Percentiles rank a stretch among this genome's conserved stretches.
These are phyloP conservation scores for Leptura quadrifasciata DNA, from an alignment of 2,888 invertebrate species.

Conservation along the genomic window DNA sequence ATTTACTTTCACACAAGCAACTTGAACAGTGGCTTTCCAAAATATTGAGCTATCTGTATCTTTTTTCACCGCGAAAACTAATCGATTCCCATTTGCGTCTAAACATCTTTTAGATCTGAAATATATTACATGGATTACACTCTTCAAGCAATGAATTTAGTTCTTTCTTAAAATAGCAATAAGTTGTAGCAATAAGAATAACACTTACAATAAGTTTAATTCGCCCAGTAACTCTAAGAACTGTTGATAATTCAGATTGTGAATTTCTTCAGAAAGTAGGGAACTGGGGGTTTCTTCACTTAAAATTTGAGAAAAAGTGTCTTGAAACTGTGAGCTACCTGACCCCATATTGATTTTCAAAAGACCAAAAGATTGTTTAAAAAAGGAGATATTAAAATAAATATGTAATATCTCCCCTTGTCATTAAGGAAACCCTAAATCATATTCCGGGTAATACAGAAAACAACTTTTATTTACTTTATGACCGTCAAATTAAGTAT, in stretches of 20 bases:
- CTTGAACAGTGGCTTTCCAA: conserved; percentile 83
- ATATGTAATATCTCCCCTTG: not conserved
- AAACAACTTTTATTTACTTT: not conserved
- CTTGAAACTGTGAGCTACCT: conserved; percentile 62
- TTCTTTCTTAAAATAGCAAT: not conserved
- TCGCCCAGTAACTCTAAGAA: conserved; percentile 77
- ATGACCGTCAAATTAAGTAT: not conserved
- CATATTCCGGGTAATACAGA: not conserved
- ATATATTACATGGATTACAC: too few species aligned
- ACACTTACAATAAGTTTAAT: conserved; percentile 79
- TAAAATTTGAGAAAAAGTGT: conserved; percentile 62
- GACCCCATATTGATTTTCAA: conserved; percentile 59
- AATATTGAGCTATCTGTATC: conserved; percentile 80
- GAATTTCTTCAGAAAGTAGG: conserved; percentile 67
- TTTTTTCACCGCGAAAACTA: conserved; percentile 80
- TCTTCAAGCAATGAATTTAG: too few species aligned
- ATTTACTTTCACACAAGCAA: conserved; percentile 80
- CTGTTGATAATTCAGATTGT: conserved; percentile 76
- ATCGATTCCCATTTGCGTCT: conserved; percentile 78
- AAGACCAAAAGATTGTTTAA: not conserved
- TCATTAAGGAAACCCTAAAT: not conserved
- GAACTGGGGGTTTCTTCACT: conserved; percentile 65
- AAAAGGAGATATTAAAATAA: not conserved
- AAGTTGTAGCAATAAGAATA: not conserved
- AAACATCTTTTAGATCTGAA: conserved; percentile 78